Percentiles rank a stretch among this genome's conserved stretches.
Conservation (phyloP, 1,140 invertebrate species). For the Charaxes varanes region DNA sequence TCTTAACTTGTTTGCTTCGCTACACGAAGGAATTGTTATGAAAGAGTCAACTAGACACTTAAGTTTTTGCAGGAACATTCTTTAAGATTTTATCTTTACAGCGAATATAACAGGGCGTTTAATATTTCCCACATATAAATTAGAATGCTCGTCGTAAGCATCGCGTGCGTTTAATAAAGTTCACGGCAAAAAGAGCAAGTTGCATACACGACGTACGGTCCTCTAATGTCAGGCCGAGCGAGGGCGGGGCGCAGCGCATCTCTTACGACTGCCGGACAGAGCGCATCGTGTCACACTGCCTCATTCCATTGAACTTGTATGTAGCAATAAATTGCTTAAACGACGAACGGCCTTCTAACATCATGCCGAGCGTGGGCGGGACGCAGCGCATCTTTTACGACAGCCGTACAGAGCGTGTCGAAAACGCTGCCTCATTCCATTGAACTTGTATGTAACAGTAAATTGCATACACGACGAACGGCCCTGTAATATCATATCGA, state of each 20-base stretch:
- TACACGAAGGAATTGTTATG: too few relatives aligned
- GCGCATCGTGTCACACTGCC: slow-evolving; percentile 18
- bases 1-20: too few relatives aligned
- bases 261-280: slow-evolving; percentile 30
- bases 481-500: slow-evolving; percentile 31
- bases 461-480: slow-evolving; percentile 10
- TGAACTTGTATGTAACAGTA: too few relatives aligned
- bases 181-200: slow-evolving; percentile 12
- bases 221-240: slow-evolving; percentile 32
- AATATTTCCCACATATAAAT: slow-evolving; percentile 18
- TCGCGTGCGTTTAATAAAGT: slow-evolving; percentile 21
- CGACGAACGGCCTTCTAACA: slow-evolving; percentile 22
- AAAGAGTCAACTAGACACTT: too few relatives aligned
- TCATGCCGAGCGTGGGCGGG: slow-evolving; percentile 26
- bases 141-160: slow-evolving; percentile 15
- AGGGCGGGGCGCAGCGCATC: slow-evolving; percentile 23
- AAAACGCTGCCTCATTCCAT: slow-evolving; percentile 30
- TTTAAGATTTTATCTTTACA: neutral
- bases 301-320: slow-evolving; percentile 26
- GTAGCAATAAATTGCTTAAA: neutral
- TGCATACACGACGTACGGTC: slow-evolving; percentile 14
- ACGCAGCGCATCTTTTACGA: slow-evolving; percentile 25
- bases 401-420: slow-evolving; percentile 15
- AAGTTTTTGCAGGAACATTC: too few relatives aligned
- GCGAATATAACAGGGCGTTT: neutral